phyloP scores from a whole-genome alignment of 2,888 invertebrate genomes.

The Metallyticus violacea region DNA sequence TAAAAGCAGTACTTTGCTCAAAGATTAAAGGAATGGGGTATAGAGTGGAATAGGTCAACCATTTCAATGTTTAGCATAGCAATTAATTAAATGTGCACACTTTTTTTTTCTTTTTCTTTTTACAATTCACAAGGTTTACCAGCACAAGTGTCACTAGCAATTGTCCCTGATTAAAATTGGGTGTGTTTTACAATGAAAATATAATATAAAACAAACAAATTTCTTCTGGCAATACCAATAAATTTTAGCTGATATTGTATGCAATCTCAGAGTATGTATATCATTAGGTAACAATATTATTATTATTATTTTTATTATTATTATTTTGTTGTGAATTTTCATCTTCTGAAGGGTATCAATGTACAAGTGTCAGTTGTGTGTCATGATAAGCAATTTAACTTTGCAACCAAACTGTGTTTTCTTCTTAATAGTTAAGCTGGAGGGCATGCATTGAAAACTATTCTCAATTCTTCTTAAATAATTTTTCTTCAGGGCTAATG shows the following conservation, averaged over 20 bases:
- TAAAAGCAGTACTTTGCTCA: neutral
- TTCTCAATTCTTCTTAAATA: neutral
- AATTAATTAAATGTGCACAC: conserved; percentile 16
- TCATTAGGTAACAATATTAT: neutral
- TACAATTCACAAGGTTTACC: neutral
- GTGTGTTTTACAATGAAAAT: neutral
- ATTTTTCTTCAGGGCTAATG: neutral
- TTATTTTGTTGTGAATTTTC: neutral
- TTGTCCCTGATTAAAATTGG: neutral
- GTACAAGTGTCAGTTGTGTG: neutral
- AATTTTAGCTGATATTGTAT: conserved; percentile 4
- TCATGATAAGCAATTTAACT: conserved; percentile 2
- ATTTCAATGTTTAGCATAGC: conserved; percentile 19
- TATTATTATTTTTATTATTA: neutral
- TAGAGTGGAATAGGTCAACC: neutral
- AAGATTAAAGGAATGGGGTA: neutral
- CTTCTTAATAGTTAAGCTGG: conserved; percentile 10
- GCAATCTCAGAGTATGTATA: neutral
- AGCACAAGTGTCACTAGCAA: neutral
- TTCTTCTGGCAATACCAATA: neutral
- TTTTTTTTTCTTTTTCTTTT: conserved; percentile 1
- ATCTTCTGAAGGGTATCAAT: conserved; percentile 8
- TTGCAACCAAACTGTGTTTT: neutral
- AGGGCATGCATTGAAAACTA: neutral
- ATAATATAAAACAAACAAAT: conserved; percentile 4